Percentiles rank a stretch among this genome's conserved stretches.
These are phyloP conservation scores for Hylia prasina DNA, from an alignment of 2,113 vertebrate species.

Conservation along the genomic window DNA sequence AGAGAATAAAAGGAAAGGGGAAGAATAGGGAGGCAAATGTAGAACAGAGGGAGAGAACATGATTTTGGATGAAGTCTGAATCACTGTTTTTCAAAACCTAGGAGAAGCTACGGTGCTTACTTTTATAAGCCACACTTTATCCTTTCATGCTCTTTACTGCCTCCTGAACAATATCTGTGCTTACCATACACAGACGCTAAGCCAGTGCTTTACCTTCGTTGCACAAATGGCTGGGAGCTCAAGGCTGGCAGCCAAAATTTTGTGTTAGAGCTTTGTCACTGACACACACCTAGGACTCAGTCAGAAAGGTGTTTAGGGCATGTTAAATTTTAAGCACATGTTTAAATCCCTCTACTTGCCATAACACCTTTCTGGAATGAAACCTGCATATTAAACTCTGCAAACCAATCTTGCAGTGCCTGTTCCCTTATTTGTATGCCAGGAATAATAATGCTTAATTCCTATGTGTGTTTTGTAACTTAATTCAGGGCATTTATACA, in stretches of 20 bases:
- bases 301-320: not conserved
- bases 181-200: constrained; percentile 2
- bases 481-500: not conserved
- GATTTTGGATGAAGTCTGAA: constrained; percentile 16
- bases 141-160: constrained; percentile 9
- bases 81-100: constrained; percentile 39
- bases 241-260: not conserved
- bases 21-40: not conserved
- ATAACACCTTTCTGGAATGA: not conserved
- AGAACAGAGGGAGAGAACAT: constrained; percentile 21
- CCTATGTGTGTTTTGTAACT: not conserved
- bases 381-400: not conserved
- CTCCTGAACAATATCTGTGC: not conserved
- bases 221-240: not conserved
- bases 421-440: not conserved
- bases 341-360: not conserved
- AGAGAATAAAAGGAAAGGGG: constrained; percentile 24
- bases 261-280: not conserved
- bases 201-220: not conserved
- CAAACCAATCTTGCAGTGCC: not conserved
- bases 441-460: not conserved
- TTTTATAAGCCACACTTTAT: constrained; percentile 11
- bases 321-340: not conserved
- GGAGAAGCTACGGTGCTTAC: not conserved
- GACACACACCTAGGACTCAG: not conserved